Conservation (phyloP, 1,140 invertebrate species). For the Tetramorium simillimum region DNA sequence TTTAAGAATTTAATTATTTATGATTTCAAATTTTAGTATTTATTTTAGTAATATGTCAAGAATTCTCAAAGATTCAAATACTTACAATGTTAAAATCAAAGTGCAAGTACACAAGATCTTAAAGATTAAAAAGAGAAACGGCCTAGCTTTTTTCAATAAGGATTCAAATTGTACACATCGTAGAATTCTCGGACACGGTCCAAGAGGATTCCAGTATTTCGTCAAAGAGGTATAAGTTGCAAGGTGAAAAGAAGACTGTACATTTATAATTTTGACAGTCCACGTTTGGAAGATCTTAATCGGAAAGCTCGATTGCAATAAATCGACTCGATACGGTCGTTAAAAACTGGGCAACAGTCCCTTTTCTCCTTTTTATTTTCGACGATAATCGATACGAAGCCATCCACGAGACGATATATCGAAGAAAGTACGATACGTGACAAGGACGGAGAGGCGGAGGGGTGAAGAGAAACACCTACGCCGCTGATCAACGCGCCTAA, state of each 20-base stretch:
- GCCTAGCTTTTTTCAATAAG: neutral
- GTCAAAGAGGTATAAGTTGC: neutral
- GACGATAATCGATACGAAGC: slow-evolving; percentile 80
- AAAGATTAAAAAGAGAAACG: slow-evolving; percentile 11
- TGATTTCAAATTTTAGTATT: neutral
- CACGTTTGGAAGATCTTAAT: neutral
- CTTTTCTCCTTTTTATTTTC: slow-evolving; percentile 39
- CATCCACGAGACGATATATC: slow-evolving; percentile 78
- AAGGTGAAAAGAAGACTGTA: slow-evolving; percentile 29
- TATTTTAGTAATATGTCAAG: neutral
- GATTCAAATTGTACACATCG: neutral
- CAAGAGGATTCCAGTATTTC: neutral
- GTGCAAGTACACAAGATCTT: neutral
- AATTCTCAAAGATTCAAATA: neutral
- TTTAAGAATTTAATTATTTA: neutral
- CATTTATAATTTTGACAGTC: slow-evolving; percentile 37
- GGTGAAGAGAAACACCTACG: slow-evolving; percentile 20
- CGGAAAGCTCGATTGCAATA: slow-evolving; percentile 26
- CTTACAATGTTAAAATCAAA: neutral
- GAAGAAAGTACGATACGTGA: slow-evolving; percentile 66
- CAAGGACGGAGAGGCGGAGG: slow-evolving; percentile 32
- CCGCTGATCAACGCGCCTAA: slow-evolving; percentile 78
- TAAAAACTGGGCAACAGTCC: slow-evolving; percentile 25
- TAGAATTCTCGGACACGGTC: slow-evolving; percentile 45
- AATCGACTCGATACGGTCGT: slow-evolving; percentile 28